Evolutionary conservation across 2,888 invertebrate genomes (phyloP), one percentile per base, ranked within the genome.

Genomic region (Lomographa bimaculata): DNA sequence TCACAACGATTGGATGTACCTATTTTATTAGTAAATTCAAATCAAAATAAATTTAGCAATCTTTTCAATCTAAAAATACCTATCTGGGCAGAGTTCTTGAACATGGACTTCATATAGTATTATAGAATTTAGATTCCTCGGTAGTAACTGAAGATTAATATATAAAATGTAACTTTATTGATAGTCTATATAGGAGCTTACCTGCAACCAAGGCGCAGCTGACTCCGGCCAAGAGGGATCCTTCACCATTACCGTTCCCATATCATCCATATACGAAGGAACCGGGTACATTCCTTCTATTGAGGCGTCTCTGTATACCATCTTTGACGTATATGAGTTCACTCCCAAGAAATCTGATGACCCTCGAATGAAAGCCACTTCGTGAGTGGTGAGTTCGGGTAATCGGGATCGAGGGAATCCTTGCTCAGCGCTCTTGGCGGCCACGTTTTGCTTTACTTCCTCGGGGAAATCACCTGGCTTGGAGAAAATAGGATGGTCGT

Each of bases 271-370:
- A 24, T 67, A 80, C 0, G 90, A 90, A 0, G 89, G 86, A 0
- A 67, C 58, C 0, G 66, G 21, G 17, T 76, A 78, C 72, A 78
- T 65, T 27, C 83, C 83, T 2, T 81, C 79, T 32, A 76, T 52
- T 9, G 72, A 82, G 1, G 66, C 77, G 40, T 73, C 73, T 48
- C 71, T 64, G 39, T 82, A 79, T 0, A 83, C 80, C 47, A 91
- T 33, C 44, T 72, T 77, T 0, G 90, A 81, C 0, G 92, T 90
- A 67, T 93, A 94, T 38, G 92, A 87, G 60, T 94, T 94, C 2
- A 94, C 53, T 0, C 93, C 94, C 14, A 94, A 79, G 69, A 93
- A 94, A 64, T 94, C 94, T 0, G 92, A 86, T 2, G 93, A 91
- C 1, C 90, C 92, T 10, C 79, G 82, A 24, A 95, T 91, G 9